Base-by-base conservation (phyloP, 2,797 vertebrate genomes). In the Tragopan temminckii region DNA sequence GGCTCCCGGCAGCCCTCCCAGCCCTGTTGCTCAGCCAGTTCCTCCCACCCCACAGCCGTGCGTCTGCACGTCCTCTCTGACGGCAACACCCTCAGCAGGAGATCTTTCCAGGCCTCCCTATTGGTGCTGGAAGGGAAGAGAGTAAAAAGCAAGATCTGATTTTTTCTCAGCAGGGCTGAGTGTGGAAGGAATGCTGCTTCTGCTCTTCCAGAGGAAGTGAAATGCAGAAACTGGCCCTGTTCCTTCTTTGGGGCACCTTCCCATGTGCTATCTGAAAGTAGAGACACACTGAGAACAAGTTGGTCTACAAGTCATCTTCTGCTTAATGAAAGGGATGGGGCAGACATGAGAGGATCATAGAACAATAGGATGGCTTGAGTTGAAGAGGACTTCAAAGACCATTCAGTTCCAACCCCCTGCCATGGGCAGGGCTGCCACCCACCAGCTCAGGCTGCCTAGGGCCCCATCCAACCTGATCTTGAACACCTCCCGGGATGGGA, bases 171-270 rank as follows among this genome's bases (percentile, higher is more conserved):
- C 23, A 15, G 25, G 67, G 29, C 40, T 1, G 2, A 50, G 27
- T 1, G 1, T 42, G 9, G n/a, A 69, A 31, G 1, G 1, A 79
- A 59, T 17, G 24, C 18, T 69, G 35, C 43, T 48, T 45, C 69
- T 77, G 43, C 35, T 38, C 53, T 61, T 64, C 20, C 38, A 59
- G 18, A 35, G 52, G 33, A 75, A 43, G 46, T 48, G n/a, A 58
- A 77, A 90, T 48, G n/a, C 9, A 53, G 31, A 57, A 24, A 43
- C 33, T n/a, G 52, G 23, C 29, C 57, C 25, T 35, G 5, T 46
- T 91, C 64, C 57, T 72, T 71, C 33, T 78, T 67, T 31, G 46
- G 59, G 81, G 58, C 64, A 80, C 38, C 48, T 33, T 55, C 64
- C 48, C 48, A 74, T 62, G 45, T 35, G 24, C 67, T 35, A 38